Percentiles rank a stretch among this genome's conserved stretches.
Conservation (phyloP, 1,140 invertebrate genomes). For the Kradibia gibbosae region DNA sequence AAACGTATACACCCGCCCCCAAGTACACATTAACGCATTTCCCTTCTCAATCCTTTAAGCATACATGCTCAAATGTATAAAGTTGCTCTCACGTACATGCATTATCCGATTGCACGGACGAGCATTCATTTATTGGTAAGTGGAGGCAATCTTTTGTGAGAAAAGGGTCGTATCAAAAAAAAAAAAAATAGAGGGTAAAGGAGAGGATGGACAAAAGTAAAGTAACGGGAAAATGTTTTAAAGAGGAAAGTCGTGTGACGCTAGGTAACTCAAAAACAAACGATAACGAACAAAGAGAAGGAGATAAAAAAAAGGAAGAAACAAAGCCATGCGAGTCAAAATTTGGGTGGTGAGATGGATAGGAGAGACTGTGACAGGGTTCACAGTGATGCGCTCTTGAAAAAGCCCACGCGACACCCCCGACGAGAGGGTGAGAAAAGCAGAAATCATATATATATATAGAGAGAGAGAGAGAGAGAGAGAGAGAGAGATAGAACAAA, state of each 20-base stretch:
- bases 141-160: slow-evolving; percentile 1
- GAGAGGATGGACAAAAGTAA: too few relatives aligned
- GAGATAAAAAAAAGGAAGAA: neutral
- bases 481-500: too few relatives aligned
- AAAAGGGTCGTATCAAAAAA: neutral
- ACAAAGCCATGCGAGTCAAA: neutral
- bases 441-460: too few relatives aligned
- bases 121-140: neutral
- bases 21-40: neutral
- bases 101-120: slow-evolving; percentile 9
- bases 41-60: neutral
- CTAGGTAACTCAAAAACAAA: neutral
- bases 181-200: neutral
- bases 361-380: neutral
- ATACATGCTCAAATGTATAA: neutral
- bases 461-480: neutral
- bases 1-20: neutral
- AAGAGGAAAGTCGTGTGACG: neutral
- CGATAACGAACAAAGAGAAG: neutral
- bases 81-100: neutral
- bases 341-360: neutral
- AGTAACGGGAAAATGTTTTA: too few relatives aligned
- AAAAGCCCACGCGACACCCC: neutral
- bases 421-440: too few relatives aligned
- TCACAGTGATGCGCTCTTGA: neutral